Conservation (phyloP, 2,113 vertebrate species). For the Antechinus flavipes region DNA sequence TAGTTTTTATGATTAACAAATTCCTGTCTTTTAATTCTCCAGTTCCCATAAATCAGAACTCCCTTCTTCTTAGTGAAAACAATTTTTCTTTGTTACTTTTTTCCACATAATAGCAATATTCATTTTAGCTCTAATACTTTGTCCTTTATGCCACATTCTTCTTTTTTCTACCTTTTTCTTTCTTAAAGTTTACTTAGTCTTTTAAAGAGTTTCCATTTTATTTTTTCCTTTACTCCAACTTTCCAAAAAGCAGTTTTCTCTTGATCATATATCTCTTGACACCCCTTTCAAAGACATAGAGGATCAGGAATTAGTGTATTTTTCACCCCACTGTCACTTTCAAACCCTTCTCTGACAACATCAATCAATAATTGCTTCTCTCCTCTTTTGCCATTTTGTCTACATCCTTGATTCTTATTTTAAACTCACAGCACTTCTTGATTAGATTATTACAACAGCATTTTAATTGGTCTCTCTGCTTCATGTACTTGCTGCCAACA, state of each 20-base stretch:
- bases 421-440: neutral
- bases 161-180: neutral
- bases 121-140: neutral
- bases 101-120: neutral
- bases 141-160: no score
- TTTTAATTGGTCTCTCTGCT: neutral
- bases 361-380: neutral
- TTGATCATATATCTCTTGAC: no score
- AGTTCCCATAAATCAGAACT: neutral
- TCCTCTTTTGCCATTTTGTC: neutral
- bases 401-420: neutral
- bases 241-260: no score
- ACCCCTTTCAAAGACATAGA: neutral
- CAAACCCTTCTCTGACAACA: neutral
- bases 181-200: neutral
- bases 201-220: no score
- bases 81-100: neutral
- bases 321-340: neutral
- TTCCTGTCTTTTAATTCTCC: neutral
- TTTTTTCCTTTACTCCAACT: no score
- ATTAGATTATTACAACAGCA: neutral
- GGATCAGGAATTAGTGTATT: neutral
- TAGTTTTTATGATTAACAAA: neutral
- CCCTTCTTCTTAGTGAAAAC: neutral
- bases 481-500: neutral